phyloP scores from a whole-genome alignment of 2,797 vertebrate genomes.

The Garrulus glandarius region DNA sequence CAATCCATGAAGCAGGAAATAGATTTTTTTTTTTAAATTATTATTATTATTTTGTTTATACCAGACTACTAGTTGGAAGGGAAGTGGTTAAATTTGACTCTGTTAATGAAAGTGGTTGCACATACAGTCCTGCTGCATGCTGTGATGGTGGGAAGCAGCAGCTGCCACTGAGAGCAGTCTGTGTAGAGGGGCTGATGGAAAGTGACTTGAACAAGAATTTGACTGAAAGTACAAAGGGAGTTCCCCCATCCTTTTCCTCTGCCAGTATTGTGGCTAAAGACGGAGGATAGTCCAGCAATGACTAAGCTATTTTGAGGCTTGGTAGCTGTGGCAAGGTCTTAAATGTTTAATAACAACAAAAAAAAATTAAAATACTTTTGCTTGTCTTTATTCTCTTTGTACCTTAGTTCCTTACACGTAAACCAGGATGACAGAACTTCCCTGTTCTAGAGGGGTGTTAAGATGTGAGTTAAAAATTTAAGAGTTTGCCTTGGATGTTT shows the following conservation, averaged over 20 bases:
- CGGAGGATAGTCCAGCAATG: neutral
- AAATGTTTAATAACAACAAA: neutral
- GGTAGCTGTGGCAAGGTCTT: neutral
- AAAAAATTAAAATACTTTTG: neutral
- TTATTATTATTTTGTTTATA: neutral
- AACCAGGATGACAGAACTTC: neutral
- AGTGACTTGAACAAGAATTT: neutral
- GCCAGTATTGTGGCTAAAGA: neutral
- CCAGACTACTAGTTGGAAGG: neutral
- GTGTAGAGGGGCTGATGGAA: neutral
- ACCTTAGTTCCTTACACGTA: neutral
- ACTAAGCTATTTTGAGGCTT: neutral
- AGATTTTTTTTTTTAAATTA: neutral
- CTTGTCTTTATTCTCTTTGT: neutral
- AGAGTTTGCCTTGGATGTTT: neutral
- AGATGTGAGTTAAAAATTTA: neutral
- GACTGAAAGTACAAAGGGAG: neutral
- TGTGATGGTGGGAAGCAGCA: neutral
- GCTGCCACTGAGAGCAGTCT: neutral
- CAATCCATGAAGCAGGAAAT: neutral
- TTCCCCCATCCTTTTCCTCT: constrained; percentile 4
- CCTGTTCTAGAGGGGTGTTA: neutral
- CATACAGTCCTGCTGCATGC: neutral
- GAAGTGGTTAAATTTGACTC: neutral
- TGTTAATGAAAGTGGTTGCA: neutral